Base-by-base conservation (phyloP, 2,888 invertebrate species). In the Drepana falcataria region DNA sequence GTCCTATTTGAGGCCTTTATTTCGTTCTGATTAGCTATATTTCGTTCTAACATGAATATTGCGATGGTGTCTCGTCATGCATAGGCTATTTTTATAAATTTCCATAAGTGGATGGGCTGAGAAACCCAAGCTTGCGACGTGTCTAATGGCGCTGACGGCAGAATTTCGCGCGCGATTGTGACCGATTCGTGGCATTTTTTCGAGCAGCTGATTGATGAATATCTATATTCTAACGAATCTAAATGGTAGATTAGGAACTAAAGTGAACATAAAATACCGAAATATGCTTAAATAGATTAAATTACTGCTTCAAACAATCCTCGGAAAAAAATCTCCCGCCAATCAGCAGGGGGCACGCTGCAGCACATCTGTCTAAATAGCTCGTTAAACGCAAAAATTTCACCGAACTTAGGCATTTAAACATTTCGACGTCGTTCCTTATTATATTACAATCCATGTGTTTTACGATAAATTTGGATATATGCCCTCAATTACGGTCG, bases 161-260 rank as follows among this genome's bases (percentile, higher is more conserved):
- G 81, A 77, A 85, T 89, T 91, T 91, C 90, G 91, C 91, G 91
- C 91, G 91, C 91, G 91, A 88, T 88, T 89, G 81, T 85, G 86
- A 85, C 88, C 86, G 85, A 84, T 90, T 91, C 91, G 90, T 91
- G 91, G 91, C 91, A 91, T 86, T 85, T 88, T 87, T 90, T 89
- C 77, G 63, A 73, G 80, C 85, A 87, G 82, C 87, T 87, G 84
- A 87, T 83, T 77, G 71, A 71, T 66, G 62, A 61, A 75, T 75
- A 81, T 77, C 60, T 56, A 63, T 54, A 64, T 63, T 85, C 81
- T 77, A 60, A 67, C 59, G 59, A 55, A 64, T 57, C 56, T 54
- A 73, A 69, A 72, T 62, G 65, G 69, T 69, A 69, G 71, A 71
- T 68, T 55, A 77, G 73, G 67, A 74, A 75, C 64, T 71, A 63